Conservation (phyloP, 2,888 invertebrate genomes). For the Stenotaenia linearis region DNA sequence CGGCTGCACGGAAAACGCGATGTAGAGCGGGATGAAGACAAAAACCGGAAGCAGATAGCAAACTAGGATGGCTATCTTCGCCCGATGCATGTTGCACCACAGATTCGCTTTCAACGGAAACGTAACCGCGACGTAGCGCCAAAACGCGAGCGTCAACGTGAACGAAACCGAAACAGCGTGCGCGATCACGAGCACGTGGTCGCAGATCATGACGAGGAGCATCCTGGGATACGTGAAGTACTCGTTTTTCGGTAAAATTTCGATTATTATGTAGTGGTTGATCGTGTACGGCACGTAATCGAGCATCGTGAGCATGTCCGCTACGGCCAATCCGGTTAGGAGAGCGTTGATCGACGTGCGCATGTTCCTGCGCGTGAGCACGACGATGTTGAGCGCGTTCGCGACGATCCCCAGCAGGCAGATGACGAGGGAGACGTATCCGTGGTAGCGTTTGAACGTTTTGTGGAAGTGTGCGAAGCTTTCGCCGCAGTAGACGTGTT, state of each 20-base stretch:
- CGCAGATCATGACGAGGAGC: conserved; percentile 80
- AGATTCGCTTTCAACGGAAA: conserved; percentile 71
- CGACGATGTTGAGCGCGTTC: conserved; percentile 85
- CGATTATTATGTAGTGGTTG: conserved; percentile 43
- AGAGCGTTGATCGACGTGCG: conserved; percentile 85
- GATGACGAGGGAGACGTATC: conserved; percentile 75
- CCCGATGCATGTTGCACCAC: conserved; percentile 75
- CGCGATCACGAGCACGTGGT: conserved; percentile 77
- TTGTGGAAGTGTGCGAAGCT: conserved; percentile 52
- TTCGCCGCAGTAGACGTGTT: conserved; percentile 37
- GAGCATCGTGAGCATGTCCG: conserved; percentile 84
- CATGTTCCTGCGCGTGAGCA: conserved; percentile 87
- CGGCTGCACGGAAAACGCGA: conserved; percentile 63
- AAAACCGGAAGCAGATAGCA: conserved; percentile 78
- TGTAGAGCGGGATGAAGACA: conserved; percentile 76
- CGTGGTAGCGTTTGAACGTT: conserved; percentile 69
- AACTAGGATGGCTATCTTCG: conserved; percentile 66
- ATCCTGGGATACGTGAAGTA: conserved; percentile 74
- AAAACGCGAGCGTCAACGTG: conserved; percentile 85
- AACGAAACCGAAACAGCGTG: conserved; percentile 90
- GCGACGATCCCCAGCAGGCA: conserved; percentile 85
- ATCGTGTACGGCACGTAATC: conserved; percentile 87
- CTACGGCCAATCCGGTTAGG: conserved; percentile 74
- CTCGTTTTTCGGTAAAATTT: conserved; percentile 40
- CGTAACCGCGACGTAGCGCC: conserved; percentile 74